These are phyloP conservation scores for Gobio gobio DNA, from an alignment of 2,113 vertebrate genomes.

Conservation along the genomic window DNA sequence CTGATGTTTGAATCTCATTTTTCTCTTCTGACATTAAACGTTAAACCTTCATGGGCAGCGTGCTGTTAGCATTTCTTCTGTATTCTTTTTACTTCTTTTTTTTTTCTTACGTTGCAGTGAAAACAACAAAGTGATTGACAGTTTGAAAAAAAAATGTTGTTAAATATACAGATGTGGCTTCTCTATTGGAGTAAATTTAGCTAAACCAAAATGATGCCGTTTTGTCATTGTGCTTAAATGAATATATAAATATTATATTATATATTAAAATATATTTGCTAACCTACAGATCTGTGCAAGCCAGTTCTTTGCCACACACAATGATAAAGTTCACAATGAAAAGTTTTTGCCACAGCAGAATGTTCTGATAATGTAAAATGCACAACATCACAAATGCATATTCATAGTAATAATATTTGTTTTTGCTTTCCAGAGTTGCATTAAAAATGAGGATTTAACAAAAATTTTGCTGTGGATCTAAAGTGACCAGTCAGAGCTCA, in stretches of 20 bases:
- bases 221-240: conserved; percentile 82
- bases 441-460: not conserved
- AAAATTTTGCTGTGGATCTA: no score
- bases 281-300: conserved; percentile 63
- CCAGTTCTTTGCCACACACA: not conserved
- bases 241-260: conserved; percentile 77
- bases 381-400: not conserved
- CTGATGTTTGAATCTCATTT: not conserved
- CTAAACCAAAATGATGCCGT: conserved; percentile 76
- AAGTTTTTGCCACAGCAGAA: no score
- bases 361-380: not conserved
- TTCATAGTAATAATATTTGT: no score
- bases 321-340: not conserved
- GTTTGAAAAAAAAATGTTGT: conserved; percentile 52
- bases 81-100: conserved; percentile 44
- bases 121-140: conserved; percentile 42
- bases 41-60: conserved; percentile 5
- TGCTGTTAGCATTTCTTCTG: conserved; percentile 29
- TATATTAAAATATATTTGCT: conserved; percentile 86
- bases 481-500: no score
- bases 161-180: conserved; percentile 68
- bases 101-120: conserved; percentile 57
- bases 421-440: not conserved
- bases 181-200: conserved; percentile 76
- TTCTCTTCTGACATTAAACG: conserved; percentile 17